Conservation (phyloP, 1,140 invertebrate species). For the Orius laevigatus region DNA sequence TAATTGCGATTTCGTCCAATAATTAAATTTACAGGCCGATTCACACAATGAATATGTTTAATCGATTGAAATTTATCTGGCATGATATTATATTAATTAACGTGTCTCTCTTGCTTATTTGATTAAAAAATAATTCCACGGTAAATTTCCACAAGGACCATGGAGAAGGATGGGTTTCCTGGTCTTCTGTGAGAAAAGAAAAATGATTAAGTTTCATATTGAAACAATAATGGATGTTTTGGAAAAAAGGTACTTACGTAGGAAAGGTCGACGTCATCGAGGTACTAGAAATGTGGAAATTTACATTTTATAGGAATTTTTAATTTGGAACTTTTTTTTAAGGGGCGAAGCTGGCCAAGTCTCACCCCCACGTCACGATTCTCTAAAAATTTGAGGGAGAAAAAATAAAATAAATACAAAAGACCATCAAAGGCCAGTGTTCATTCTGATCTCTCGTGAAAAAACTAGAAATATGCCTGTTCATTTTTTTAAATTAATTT, state of each 20-base stretch:
- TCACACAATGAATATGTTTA: no score
- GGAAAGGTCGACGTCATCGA: constrained; percentile 7
- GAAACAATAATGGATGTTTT: no score
- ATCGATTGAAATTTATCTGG: no score
- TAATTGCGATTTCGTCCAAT: no score
- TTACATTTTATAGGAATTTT: constrained; percentile 4
- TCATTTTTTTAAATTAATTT: background rate
- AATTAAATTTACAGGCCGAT: no score
- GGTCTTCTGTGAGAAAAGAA: no score
- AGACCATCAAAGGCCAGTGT: background rate
- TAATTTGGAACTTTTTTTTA: no score
- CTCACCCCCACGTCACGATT: background rate
- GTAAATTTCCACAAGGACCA: background rate
- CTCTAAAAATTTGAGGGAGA: background rate
- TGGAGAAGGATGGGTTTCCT: background rate
- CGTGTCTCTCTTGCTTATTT: no score
- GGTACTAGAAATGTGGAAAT: constrained; percentile 13
- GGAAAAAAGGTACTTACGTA: constrained; percentile 11
- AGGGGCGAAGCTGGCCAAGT: no score
- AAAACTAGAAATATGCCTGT: constrained; percentile 9
- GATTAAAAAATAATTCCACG: no score
- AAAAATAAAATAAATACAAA: constrained; percentile 9
- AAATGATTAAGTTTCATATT: no score
- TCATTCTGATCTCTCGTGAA: constrained; percentile 12
- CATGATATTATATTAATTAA: no score